Evolutionary conservation across 53 echinoderm and acorn worm species (phyloP).

Genomic region (Astropecten irregularis): DNA sequence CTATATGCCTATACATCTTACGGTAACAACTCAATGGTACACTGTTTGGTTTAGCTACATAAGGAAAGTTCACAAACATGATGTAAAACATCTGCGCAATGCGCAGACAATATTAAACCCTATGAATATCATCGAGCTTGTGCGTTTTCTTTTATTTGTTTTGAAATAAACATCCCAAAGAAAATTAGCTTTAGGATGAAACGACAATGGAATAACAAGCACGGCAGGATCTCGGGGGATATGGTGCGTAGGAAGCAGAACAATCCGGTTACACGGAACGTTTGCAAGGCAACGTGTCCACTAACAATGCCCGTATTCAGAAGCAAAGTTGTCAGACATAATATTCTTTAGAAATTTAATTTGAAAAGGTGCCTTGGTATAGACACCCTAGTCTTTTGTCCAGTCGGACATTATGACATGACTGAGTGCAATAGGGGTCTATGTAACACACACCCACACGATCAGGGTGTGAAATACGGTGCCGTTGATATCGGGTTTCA

Average conservation of each 20-base stretch:
- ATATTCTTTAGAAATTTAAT: slow-evolving; percentile 40
- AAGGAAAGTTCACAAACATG: no score
- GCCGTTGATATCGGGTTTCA: slow-evolving; percentile 37
- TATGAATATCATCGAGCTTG: no score
- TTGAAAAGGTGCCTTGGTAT: slow-evolving; percentile 38
- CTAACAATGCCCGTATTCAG: slow-evolving; percentile 26
- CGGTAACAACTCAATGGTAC: no score
- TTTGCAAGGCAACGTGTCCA: slow-evolving; percentile 1
- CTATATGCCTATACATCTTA: no score
- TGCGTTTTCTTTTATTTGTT: no score
- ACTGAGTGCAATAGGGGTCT: neutral
- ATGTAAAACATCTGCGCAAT: no score
- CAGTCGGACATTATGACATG: slow-evolving; percentile 26
- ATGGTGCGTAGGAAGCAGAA: neutral
- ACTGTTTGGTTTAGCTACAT: no score
- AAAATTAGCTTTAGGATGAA: neutral
- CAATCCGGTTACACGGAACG: slow-evolving; percentile 15
- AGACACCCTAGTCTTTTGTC: neutral
- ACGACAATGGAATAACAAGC: neutral
- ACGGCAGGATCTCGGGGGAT: slow-evolving; percentile 11
- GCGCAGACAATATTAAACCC: no score
- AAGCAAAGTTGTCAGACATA: slow-evolving; percentile 21
- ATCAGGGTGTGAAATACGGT: slow-evolving; percentile 34
- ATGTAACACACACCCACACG: slow-evolving; percentile 53
- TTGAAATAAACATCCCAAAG: neutral